Evolutionary conservation across 1,140 invertebrate species (phyloP).

Genomic region (Leptinotarsa defecta): DNA sequence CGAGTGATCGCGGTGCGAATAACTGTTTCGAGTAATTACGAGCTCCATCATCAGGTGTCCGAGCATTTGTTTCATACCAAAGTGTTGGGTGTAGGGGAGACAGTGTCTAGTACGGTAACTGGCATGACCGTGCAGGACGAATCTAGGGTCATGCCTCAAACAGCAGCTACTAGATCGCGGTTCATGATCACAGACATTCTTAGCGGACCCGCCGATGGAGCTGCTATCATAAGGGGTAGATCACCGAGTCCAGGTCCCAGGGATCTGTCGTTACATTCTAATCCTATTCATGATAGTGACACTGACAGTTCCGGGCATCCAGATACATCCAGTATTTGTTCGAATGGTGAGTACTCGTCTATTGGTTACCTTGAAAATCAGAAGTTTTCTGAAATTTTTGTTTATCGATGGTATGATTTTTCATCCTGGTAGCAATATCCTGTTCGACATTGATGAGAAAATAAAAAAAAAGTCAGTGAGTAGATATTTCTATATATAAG

Average conservation of each 20-base stretch:
- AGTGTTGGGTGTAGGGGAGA: slow-evolving; percentile 53
- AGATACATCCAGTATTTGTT: slow-evolving; percentile 55
- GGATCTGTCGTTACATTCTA: slow-evolving; percentile 53
- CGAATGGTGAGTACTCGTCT: slow-evolving; percentile 49
- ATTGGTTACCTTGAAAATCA: no score
- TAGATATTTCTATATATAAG: no score
- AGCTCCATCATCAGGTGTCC: background rate
- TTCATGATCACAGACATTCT: slow-evolving; percentile 83
- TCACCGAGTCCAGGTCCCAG: slow-evolving; percentile 56
- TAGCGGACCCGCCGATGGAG: slow-evolving; percentile 55
- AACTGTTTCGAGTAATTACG: background rate
- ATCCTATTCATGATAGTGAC: slow-evolving; percentile 53
- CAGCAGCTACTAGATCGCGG: slow-evolving; percentile 64
- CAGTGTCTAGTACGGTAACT: slow-evolving; percentile 53
- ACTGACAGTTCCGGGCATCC: slow-evolving; percentile 56
- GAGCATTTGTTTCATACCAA: slow-evolving; percentile 26
- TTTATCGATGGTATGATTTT: no score
- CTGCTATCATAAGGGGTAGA: slow-evolving; percentile 42
- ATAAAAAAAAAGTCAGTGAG: no score
- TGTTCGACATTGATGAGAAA: no score
- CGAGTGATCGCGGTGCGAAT: background rate
- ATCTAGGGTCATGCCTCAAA: slow-evolving; percentile 55
- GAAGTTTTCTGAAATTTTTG: no score
- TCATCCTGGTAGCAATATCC: no score
- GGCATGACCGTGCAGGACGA: slow-evolving; percentile 58